These are phyloP conservation scores for Tadarida brasiliensis DNA, from an alignment of 2,797 vertebrate species.

Conservation along the genomic window DNA sequence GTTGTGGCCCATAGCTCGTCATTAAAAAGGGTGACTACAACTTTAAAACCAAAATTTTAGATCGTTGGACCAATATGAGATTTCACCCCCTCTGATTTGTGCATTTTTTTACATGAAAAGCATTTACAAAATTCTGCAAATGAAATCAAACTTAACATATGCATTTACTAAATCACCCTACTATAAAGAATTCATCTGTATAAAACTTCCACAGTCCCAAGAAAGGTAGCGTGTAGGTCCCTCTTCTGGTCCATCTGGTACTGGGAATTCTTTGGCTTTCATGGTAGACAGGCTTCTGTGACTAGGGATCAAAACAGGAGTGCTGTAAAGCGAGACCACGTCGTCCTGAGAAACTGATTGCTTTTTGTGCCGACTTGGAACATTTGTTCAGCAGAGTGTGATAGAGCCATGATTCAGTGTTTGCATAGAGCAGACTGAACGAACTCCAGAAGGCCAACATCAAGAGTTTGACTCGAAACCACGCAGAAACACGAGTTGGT, in stretches of 20 bases:
- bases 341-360: neutral
- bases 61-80: neutral
- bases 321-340: neutral
- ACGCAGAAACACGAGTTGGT: slow-evolving; percentile 65
- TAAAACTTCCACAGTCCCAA: neutral
- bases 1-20: neutral
- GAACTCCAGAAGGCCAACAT: slow-evolving; percentile 67
- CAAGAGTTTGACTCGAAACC: slow-evolving; percentile 63
- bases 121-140: slow-evolving; percentile 40
- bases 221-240: neutral
- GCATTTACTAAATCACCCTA: neutral
- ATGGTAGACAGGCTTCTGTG: neutral
- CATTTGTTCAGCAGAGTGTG: slow-evolving; percentile 12
- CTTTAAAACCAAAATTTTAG: slow-evolving; percentile 57
- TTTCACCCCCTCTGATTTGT: neutral
- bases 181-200: neutral
- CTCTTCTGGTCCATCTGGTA: neutral
- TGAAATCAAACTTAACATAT: slow-evolving; percentile 10
- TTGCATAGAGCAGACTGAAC: neutral
- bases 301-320: neutral
- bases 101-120: slow-evolving; percentile 22
- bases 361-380: slow-evolving; percentile 1
- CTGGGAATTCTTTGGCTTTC: slow-evolving; percentile 24
- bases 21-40: neutral
- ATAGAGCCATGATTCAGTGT: neutral